Evolutionary conservation across 2,113 vertebrate species (phyloP), one percentile per base, ranked within the genome.

Genomic region (Spea multiplicata): DNA sequence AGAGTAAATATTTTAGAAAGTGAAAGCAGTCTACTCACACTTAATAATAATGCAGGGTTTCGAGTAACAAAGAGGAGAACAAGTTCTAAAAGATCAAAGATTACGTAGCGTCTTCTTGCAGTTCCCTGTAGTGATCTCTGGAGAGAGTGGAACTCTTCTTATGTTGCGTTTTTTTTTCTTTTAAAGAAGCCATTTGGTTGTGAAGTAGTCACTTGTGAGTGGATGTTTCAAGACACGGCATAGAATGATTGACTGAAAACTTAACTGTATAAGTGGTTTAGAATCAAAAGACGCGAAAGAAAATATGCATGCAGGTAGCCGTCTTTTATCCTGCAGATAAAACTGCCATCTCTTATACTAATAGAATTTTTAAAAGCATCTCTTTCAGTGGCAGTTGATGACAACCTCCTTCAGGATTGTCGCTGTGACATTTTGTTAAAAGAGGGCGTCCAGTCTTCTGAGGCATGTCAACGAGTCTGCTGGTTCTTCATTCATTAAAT

Each of bases 71-170:
- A 84, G 83, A 86, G 84, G 81, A 84, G 82, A 80, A 88, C 85
- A 88, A 85, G 83, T 85, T 84, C 66, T 88, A 64, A 85, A 83
- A 89, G 87, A 89, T 89, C 87, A 88, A 89, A 91, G 87, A 85
- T 84, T 83, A n/a, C n/a, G n/a, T n/a, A n/a, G 86, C 83, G 86
- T 86, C 88, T 89, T 90, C 87, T 85, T 89, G 87, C 82, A 84
- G 86, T 89, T 90, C 85, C 86, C 84, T 85, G 84, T 81, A 85
- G 82, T 84, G 84, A 84, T 86, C 88, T 86, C 85, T 48, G 79
- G 86, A 86, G 87, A 87, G 78, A 79, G 84, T 84, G 82, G 84
- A 88, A 88, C 84, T 83, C 88, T 88, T 87, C 85, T 86, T 85
- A 83, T 86, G 77, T 85, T 82, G 49, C 55, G 44, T 46, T 85